A percentile compares a stretch with the other conserved stretches of the same genome.
These are phyloP conservation scores for Drosophila neoperkinsi DNA, from an alignment of 2,888 invertebrate species.

Conservation along the genomic window DNA sequence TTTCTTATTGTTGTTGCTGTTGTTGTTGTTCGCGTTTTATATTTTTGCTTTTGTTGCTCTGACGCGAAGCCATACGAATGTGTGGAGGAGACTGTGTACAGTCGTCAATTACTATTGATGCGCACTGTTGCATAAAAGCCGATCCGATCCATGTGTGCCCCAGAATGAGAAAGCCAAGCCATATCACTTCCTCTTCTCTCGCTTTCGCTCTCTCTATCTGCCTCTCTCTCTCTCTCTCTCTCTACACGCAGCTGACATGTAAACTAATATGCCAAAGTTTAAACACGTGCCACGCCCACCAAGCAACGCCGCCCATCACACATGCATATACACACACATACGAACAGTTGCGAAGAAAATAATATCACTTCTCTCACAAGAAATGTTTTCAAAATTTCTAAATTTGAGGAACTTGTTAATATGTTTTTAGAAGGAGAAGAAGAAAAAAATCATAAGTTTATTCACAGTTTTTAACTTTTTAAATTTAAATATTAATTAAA, in stretches of 20 bases:
- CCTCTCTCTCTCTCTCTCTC: not conserved
- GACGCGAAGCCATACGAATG: constrained; percentile 65
- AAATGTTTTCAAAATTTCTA: not conserved
- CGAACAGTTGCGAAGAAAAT: not conserved
- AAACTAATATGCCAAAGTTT: constrained; percentile 51
- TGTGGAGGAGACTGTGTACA: constrained; percentile 35
- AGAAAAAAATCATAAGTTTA: not conserved
- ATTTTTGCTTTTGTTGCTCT: constrained; percentile 14
- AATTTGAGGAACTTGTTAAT: not conserved
- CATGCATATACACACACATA: not conserved
- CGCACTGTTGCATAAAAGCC: constrained; percentile 78
- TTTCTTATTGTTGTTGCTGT: constrained; percentile 23
- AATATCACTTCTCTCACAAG: not conserved
- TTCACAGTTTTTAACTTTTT: not conserved
- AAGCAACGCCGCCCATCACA: constrained; percentile 8
- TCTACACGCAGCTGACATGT: constrained; percentile 41
- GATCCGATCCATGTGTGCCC: constrained; percentile 54
- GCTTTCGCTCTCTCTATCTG: not conserved
- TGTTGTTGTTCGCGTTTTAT: not conserved
- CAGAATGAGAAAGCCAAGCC: constrained; percentile 59
- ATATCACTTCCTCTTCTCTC: constrained; percentile 12
- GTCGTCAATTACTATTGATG: constrained; percentile 63
- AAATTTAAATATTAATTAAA: not conserved
- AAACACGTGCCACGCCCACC: constrained; percentile 49
- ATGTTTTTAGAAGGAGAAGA: not conserved